phyloP scores from a whole-genome alignment of 2,797 vertebrate species.

The Scarus forsteni region DNA sequence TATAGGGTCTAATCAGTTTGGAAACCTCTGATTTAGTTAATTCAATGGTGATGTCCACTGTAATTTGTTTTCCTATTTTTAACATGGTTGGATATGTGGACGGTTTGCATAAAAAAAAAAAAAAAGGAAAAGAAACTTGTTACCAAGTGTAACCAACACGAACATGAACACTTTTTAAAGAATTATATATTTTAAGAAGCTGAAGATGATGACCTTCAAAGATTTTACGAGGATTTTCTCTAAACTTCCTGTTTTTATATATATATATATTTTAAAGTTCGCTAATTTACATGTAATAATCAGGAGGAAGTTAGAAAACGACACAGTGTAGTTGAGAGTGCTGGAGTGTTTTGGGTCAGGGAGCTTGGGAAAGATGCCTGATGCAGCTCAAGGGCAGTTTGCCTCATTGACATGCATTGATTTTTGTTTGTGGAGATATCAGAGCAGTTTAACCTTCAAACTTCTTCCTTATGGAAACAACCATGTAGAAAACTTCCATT shows the following conservation, averaged over 20 bases:
- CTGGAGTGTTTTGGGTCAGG: neutral
- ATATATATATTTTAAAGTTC: neutral
- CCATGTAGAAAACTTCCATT: neutral
- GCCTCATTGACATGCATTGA: constrained; percentile 1
- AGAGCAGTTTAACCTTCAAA: constrained; percentile 22
- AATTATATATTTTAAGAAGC: no score
- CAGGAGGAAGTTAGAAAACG: neutral
- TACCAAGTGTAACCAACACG: no score
- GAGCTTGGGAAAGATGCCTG: neutral
- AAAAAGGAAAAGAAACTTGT: no score
- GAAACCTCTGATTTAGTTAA: no score
- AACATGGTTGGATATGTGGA: no score
- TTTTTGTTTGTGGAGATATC: constrained; percentile 6
- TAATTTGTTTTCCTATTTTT: no score
- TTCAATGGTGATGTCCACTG: no score
- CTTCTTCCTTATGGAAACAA: constrained; percentile 5
- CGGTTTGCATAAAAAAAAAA: no score
- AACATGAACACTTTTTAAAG: no score
- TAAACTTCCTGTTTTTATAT: neutral
- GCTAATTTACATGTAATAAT: no score
- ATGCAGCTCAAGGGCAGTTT: neutral
- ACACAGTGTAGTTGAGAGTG: neutral
- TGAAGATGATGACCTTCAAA: no score
- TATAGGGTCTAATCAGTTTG: no score
- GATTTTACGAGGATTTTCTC: neutral